A percentile compares a stretch with the other conserved stretches of the same genome.
Evolutionary conservation across 2,888 invertebrate species (phyloP).

Genomic region (Lasius platythorax): DNA sequence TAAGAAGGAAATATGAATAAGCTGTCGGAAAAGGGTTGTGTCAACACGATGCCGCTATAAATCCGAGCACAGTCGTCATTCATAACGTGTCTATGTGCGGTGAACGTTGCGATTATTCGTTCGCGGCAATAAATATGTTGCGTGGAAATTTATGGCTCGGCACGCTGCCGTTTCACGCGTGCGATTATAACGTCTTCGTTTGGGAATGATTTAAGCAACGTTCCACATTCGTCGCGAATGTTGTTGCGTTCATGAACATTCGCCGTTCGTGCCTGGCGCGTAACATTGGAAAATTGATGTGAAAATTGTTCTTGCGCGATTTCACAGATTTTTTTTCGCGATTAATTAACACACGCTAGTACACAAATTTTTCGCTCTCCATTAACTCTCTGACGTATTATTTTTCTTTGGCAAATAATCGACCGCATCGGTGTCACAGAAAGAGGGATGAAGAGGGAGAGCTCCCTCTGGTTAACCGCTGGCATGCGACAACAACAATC

Average conservation of each 20-base stretch:
- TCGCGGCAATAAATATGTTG: constrained; percentile 62
- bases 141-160: constrained; percentile 62
- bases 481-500: constrained; percentile 65
- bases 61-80: constrained; percentile 32
- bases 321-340: neutral
- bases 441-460: neutral
- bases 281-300: neutral
- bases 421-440: neutral
- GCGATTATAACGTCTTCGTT: constrained; percentile 70
- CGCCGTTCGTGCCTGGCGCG: neutral
- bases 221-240: constrained; percentile 25
- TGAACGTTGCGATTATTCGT: constrained; percentile 48
- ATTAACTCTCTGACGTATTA: neutral
- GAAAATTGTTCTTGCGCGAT: neutral
- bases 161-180: constrained; percentile 53
- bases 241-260: neutral
- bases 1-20: constrained; percentile 61
- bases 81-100: constrained; percentile 37
- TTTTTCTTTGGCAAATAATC: neutral
- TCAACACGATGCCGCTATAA: constrained; percentile 38
- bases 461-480: constrained; percentile 65
- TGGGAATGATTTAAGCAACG: constrained; percentile 63
- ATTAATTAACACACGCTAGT: neutral
- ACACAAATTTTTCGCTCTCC: neutral
- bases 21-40: constrained; percentile 26